Percentiles rank a stretch among this genome's conserved stretches.
Conservation (phyloP, 1,140 invertebrate genomes). For the Aphis gossypii region DNA sequence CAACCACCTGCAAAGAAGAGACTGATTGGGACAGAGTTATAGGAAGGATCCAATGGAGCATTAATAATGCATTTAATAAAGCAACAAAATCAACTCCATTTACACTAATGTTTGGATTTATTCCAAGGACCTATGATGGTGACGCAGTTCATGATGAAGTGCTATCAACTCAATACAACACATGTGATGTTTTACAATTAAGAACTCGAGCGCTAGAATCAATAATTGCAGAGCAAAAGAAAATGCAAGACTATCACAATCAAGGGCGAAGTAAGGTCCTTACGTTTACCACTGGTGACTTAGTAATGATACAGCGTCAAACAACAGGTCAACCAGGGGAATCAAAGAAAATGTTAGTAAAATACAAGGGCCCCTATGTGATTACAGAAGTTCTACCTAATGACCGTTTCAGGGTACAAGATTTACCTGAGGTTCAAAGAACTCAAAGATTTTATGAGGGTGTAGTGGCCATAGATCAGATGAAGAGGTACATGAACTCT, state of each 20-base stretch:
- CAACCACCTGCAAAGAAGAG: not conserved
- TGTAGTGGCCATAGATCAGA: not conserved
- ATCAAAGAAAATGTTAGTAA: slow-evolving; percentile 17
- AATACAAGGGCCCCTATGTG: slow-evolving; percentile 50
- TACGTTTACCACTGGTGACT: not conserved
- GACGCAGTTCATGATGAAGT: not conserved
- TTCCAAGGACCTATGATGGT: slow-evolving; percentile 36
- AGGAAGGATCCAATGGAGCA: slow-evolving; percentile 47
- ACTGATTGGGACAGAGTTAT: slow-evolving; percentile 43
- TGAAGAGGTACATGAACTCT: not conserved
- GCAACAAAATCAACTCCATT: slow-evolving; percentile 59
- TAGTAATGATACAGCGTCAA: slow-evolving; percentile 23
- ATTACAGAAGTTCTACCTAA: slow-evolving; percentile 42
- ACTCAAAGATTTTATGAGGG: not conserved
- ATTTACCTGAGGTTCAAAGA: slow-evolving; percentile 33
- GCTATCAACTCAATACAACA: no score
- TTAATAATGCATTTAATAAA: slow-evolving; percentile 59
- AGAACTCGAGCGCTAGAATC: not conserved
- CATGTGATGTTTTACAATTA: not conserved
- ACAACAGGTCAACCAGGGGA: not conserved
- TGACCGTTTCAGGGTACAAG: slow-evolving; percentile 16
- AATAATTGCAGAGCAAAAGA: not conserved
- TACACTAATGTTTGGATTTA: slow-evolving; percentile 59
- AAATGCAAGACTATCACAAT: not conserved
- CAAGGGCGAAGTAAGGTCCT: not conserved